Percentiles rank a stretch among this genome's conserved stretches.
phyloP scores from a whole-genome alignment of 2,888 invertebrate genomes.

The Leptopilina syphax region DNA sequence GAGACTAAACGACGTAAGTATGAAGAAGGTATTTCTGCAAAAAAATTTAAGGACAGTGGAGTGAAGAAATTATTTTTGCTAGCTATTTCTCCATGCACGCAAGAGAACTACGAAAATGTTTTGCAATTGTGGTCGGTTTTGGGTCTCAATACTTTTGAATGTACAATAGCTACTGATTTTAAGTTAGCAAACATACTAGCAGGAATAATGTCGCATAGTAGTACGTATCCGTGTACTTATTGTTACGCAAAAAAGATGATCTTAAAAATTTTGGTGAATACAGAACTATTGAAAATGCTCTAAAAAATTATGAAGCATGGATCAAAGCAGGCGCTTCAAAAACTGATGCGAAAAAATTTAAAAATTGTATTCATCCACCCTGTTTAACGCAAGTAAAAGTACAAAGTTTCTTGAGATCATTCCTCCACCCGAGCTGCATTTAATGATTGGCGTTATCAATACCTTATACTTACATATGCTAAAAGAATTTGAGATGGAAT shows the following conservation, averaged over 20 bases:
- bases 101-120: conserved; percentile 47
- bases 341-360: neutral
- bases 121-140: conserved; percentile 37
- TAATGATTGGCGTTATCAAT: conserved; percentile 37
- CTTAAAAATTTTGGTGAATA: neutral
- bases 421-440: conserved; percentile 30
- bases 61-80: conserved; percentile 40
- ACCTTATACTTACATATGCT: conserved; percentile 13
- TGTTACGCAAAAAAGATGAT: conserved; percentile 38
- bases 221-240: conserved; percentile 37
- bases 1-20: neutral
- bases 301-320: conserved; percentile 12
- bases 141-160: conserved; percentile 25
- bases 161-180: conserved; percentile 41
- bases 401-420: conserved; percentile 31
- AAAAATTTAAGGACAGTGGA: conserved; percentile 41
- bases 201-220: conserved; percentile 45
- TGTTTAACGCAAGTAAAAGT: neutral
- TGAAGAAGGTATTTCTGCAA: conserved; percentile 24
- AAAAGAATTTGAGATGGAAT: conserved; percentile 33
- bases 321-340: neutral
- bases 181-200: conserved; percentile 42
- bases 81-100: neutral
- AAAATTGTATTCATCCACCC: conserved; percentile 18
- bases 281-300: conserved; percentile 15